Conservation (phyloP, 2,888 invertebrate genomes). For the Lasius fuliginosus region DNA sequence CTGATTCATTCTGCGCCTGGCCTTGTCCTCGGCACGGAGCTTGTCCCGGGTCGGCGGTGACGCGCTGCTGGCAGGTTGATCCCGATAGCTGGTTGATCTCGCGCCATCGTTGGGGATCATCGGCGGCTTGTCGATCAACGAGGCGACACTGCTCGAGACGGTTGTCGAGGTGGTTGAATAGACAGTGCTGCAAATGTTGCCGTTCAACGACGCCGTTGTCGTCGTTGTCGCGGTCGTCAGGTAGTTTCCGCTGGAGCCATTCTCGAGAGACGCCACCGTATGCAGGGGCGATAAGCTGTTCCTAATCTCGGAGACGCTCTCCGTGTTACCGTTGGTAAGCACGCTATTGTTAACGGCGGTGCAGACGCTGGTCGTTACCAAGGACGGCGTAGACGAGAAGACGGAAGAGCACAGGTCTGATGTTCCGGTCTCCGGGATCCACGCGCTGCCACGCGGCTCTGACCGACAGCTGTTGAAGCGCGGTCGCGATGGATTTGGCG, state of each 20-base stretch:
- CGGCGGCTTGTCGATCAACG: slow-evolving; percentile 80
- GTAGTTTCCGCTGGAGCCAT: slow-evolving; percentile 74
- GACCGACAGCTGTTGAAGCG: slow-evolving; percentile 88
- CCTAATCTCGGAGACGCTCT: slow-evolving; percentile 65
- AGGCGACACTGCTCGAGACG: slow-evolving; percentile 60
- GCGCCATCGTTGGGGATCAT: slow-evolving; percentile 77
- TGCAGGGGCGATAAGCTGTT: slow-evolving; percentile 73
- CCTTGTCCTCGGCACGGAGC: slow-evolving; percentile 92
- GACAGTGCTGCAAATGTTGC: slow-evolving; percentile 57
- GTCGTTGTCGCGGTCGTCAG: slow-evolving; percentile 55
- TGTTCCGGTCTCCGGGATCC: slow-evolving; percentile 77
- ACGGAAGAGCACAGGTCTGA: slow-evolving; percentile 73
- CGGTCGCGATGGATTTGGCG: slow-evolving; percentile 87
- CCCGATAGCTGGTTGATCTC: slow-evolving; percentile 86
- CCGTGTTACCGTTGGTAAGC: slow-evolving; percentile 75
- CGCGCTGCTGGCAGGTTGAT: slow-evolving; percentile 92
- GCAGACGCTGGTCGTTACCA: slow-evolving; percentile 62
- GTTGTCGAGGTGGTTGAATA: slow-evolving; percentile 61
- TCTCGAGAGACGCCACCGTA: slow-evolving; percentile 75
- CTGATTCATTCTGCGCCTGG: slow-evolving; percentile 86
- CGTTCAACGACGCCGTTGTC: slow-evolving; percentile 73
- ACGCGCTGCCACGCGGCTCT: slow-evolving; percentile 84
- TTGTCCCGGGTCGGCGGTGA: slow-evolving; percentile 94
- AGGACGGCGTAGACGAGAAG: slow-evolving; percentile 71
- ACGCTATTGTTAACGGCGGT: slow-evolving; percentile 83